Base-by-base conservation (phyloP, 2,113 vertebrate species). In the Scopus umbretta region DNA sequence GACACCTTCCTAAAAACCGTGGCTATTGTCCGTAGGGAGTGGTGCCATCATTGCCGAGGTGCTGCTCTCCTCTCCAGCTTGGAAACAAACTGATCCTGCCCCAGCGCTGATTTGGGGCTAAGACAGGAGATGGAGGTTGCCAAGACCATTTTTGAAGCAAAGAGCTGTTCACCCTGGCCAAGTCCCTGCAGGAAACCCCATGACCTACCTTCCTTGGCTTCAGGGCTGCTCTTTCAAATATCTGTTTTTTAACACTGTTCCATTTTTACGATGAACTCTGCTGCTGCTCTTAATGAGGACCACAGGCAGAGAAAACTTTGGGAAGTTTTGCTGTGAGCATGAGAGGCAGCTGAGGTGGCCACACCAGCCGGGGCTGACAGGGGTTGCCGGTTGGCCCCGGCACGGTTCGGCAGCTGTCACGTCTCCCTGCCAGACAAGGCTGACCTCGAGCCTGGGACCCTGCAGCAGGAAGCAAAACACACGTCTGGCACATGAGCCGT, bases 381-480 rank as follows among this genome's bases (percentile, higher is more conserved):
- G 62, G 86, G 72, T 52, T 91, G 94, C 53, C 0, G 7, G 18
- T 1, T 34, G 42, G 71, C 63, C 56, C 65, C 12, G 8, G 80
- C 0, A 0, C 4, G 2, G 16, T 84, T 93, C 7, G 30, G 78
- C 70, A 89, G 93, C 93, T 91, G 84, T 85, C 92, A 94, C 43
- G 9, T 96, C 91, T 92, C 80, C 73, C 66, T 34, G 58, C 47
- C 73, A 75, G 84, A 56, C 11, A 4, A 52, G 58, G 56, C 40
- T 96, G 94, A 94, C 94, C 90, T 90, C 4, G 1, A 96, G 88
- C 78, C 66, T 87, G 79, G 61, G 94, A 93, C 85, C 73, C 90
- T 56, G 80, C 47, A 88, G 66, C 90, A 92, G 78, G 78, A 91
- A 84, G 52, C 1, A 2, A 87, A 95, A 87, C 1, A 2, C 75